Evolutionary conservation across 2,888 invertebrate species (phyloP).

Genomic region (Muschampia plurimacula): DNA sequence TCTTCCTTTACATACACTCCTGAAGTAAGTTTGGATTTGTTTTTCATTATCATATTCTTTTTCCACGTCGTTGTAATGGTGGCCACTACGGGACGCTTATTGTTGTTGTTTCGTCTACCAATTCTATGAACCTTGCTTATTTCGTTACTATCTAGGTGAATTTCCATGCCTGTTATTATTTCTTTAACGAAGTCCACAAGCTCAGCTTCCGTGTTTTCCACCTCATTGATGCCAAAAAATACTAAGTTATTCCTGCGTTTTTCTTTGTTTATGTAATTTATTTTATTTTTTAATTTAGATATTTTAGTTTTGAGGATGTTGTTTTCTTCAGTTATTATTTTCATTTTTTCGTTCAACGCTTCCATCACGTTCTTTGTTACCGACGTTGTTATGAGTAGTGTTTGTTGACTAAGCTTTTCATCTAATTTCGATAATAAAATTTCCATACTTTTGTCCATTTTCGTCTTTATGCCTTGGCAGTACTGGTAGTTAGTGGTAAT

Average conservation of each 20-base stretch:
- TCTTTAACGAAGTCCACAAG: too few relatives aligned
- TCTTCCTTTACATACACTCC: too few relatives aligned
- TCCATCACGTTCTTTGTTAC: slow-evolving; percentile 33
- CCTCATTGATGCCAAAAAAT: slow-evolving; percentile 12
- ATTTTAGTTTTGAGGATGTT: slow-evolving; percentile 39
- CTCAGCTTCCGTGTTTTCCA: too few relatives aligned
- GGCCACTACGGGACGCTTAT: too few relatives aligned
- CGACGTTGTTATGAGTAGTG: slow-evolving; percentile 29
- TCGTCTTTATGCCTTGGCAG: not conserved
- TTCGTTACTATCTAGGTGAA: too few relatives aligned
- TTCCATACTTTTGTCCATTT: slow-evolving; percentile 3
- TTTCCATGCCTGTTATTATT: too few relatives aligned
- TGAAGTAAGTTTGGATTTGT: too few relatives aligned
- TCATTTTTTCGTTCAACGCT: slow-evolving; percentile 35
- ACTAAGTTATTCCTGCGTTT: slow-evolving; percentile 40
- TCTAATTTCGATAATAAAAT: slow-evolving; percentile 5
- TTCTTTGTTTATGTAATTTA: slow-evolving; percentile 35
- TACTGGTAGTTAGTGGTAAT: too few relatives aligned
- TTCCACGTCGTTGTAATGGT: too few relatives aligned
- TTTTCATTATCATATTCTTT: too few relatives aligned
- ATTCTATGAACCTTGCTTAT: too few relatives aligned
- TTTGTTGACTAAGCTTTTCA: slow-evolving; percentile 38
- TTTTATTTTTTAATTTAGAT: slow-evolving; percentile 36
- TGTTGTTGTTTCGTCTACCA: too few relatives aligned
- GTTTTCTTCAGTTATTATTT: slow-evolving; percentile 41